Percentiles rank a stretch among this genome's conserved stretches.
Evolutionary conservation across 2,113 vertebrate genomes (phyloP).

Genomic region (Notiomystis cincta): DNA sequence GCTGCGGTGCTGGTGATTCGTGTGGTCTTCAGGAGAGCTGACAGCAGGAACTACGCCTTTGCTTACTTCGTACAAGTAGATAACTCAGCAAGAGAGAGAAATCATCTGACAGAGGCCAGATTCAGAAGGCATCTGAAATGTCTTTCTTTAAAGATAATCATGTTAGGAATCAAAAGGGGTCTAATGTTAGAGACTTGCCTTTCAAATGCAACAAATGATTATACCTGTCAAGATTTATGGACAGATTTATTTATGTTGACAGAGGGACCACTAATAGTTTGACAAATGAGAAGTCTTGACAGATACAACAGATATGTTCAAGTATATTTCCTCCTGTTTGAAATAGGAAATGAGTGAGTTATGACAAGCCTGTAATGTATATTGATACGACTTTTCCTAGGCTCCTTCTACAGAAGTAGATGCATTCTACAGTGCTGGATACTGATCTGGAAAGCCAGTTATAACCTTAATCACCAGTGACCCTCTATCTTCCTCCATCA

Average conservation of each 20-base stretch:
- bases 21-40: constrained; percentile 61
- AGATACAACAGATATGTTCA: constrained; percentile 72
- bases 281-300: constrained; percentile 77
- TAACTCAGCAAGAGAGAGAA: constrained; percentile 70
- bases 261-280: constrained; percentile 74
- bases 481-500: not conserved
- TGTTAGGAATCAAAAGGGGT: constrained; percentile 75
- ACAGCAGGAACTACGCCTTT: constrained; percentile 53
- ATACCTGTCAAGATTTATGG: constrained; percentile 81
- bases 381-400: constrained; percentile 14
- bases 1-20: not conserved
- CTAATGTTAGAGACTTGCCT: constrained; percentile 76
- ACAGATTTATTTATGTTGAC: constrained; percentile 81
- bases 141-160: constrained; percentile 74
- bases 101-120: constrained; percentile 77
- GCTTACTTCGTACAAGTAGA: constrained; percentile 67
- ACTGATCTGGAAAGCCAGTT: not conserved
- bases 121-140: constrained; percentile 71
- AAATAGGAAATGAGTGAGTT: constrained; percentile 59
- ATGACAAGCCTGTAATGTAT: constrained; percentile 51
- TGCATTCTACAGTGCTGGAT: not conserved
- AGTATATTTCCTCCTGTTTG: constrained; percentile 66
- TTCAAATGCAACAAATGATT: constrained; percentile 80
- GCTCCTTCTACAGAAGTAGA: not conserved
- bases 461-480: not conserved